Evolutionary conservation across 2,113 vertebrate genomes (phyloP), one percentile per base, ranked within the genome.

Genomic region (Phaetusa simplex): DNA sequence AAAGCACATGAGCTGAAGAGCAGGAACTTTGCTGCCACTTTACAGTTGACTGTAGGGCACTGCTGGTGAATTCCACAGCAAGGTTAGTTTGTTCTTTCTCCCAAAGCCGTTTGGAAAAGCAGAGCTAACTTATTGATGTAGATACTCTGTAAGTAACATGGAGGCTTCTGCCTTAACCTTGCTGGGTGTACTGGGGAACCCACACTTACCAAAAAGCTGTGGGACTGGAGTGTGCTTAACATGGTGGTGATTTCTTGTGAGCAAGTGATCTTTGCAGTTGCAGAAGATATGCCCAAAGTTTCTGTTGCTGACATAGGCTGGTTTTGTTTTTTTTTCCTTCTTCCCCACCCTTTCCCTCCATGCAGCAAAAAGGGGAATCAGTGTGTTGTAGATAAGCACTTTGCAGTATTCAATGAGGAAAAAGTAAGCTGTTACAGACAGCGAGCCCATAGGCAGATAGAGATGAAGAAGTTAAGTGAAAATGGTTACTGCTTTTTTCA

Each of bases 331-430:
- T 26, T 52, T 15, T 2, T 45, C 59, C 12, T 67, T 81, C 5
- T 70, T 26, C 16, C 6, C 6, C 1, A 1, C 52, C 11, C 24
- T 80, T 49, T 14, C 11, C 11, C 10, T 64, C 18, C 1, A 0
- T 7, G 14, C 87, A 61, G n/a, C 17, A 11, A 62, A 78, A 83
- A 82, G 26, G 29, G 12, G 21, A 72, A 74, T 55, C 12, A 21
- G 47, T 59, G 19, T 4, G 1, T 16, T 77, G 58, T 69, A 38
- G 34, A 62, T 23, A 45, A 77, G 34, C 26, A 15, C 50, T 83
- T 80, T 22, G 11, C 23, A 50, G 42, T 21, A 22, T 23, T 26
- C 22, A 38, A 11, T 40, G 50, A 15, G 36, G 24, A 66, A 47
- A 5, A 90, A 71, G 20, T 17, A 40, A 58, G 27, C 27, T 59